These are phyloP conservation scores for Euglossa dilemma DNA, from an alignment of 1,140 invertebrate genomes.

Conservation along the genomic window DNA sequence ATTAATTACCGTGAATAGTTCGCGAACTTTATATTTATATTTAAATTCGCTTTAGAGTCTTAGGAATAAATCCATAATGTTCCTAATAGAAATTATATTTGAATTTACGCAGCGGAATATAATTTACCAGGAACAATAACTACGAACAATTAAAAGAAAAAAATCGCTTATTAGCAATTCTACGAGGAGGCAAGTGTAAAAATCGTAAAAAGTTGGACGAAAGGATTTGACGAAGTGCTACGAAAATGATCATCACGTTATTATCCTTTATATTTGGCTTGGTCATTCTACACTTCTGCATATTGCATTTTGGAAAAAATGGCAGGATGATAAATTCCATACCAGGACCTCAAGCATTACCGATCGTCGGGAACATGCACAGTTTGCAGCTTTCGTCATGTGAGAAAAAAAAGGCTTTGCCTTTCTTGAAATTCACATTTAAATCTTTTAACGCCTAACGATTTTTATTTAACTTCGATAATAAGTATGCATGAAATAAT, in stretches of 20 bases:
- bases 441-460: background rate
- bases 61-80: no score
- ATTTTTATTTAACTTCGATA: background rate
- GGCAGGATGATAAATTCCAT: slow-evolving; percentile 58
- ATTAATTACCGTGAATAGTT: no score
- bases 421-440: background rate
- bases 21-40: no score
- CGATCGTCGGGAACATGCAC: slow-evolving; percentile 65
- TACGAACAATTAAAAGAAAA: no score
- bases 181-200: background rate
- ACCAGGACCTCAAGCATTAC: slow-evolving; percentile 61
- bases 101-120: no score
- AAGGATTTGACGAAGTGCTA: background rate
- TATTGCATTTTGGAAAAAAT: slow-evolving; percentile 42
- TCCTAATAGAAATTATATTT: no score
- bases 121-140: no score
- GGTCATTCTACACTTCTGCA: background rate
- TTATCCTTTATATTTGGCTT: background rate
- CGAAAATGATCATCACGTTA: slow-evolving; percentile 27
- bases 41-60: no score
- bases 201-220: background rate
- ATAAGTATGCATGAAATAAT: no score
- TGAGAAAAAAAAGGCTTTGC: slow-evolving; percentile 32
- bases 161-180: background rate
- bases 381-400: slow-evolving; percentile 41